Base-by-base conservation (phyloP, 2,888 invertebrate species). In the Cosmia trapezina region DNA sequence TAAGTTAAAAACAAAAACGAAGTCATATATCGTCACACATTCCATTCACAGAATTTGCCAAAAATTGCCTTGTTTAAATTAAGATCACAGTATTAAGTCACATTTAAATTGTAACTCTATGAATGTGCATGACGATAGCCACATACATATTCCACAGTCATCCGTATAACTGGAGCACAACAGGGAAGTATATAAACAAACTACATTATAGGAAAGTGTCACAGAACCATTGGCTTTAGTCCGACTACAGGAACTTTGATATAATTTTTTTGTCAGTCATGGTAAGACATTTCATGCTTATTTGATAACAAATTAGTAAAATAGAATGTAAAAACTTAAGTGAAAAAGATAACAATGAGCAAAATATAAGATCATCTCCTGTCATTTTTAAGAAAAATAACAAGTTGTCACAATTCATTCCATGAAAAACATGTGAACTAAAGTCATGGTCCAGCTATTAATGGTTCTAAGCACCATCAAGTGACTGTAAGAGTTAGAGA, bases 71-170 rank as follows among this genome's bases (percentile, higher is more conserved):
- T 92, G 91, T 91, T 95, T 96, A 96, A 96, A 96, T 95, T 96
- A 96, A 94, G 95, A 96, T 96, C 96, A 96, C 96, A 96, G 96
- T 94, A 93, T 94, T 95, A 96, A 95, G 95, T 96, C 95, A 96
- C 96, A 88, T 92, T 93, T 91, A 92, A 91, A 93, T 94, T 94
- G 92, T 92, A 93, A 94, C 92, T 93, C 94, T 92, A 94, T 89
- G 92, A 95, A 95, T 93, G 92, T 86, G 92, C 92, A 92, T 77
- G 94, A 95, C 94, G 93, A 95, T 94, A 91, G 85, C 89, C 89
- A 87, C 90, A 90, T 91, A 91, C 91, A 95, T 96, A 96, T 96
- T 96, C 96, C 96, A 96, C 96, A 96, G 96, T 96, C 96, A 96
- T 96, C 92, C 80, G 86, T 89, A 91, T 65, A 83, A 92, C 93